Percentiles rank a stretch among this genome's conserved stretches.
Evolutionary conservation across 2,797 vertebrate species (phyloP).

Genomic region (Chromobotia macracanthus): DNA sequence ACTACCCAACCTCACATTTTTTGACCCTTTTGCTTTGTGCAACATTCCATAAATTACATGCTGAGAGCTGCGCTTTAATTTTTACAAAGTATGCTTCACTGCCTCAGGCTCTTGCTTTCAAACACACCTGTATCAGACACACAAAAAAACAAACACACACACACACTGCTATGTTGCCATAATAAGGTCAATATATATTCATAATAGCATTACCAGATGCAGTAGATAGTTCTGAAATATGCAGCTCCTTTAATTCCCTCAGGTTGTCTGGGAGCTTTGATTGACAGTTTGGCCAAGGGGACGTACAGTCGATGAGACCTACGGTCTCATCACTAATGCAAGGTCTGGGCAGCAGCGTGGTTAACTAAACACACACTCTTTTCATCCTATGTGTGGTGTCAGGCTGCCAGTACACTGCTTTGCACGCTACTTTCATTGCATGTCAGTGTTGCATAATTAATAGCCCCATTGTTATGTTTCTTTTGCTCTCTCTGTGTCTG

Average conservation of each 20-base stretch:
- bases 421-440: slow-evolving; percentile 62
- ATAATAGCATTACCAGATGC: slow-evolving; percentile 78
- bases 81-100: slow-evolving; percentile 77
- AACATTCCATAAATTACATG: slow-evolving; percentile 78
- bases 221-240: slow-evolving; percentile 72
- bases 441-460: slow-evolving; percentile 71
- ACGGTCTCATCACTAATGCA: slow-evolving; percentile 75
- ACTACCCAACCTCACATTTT: slow-evolving; percentile 59
- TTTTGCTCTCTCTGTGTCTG: slow-evolving; percentile 8
- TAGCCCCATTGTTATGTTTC: slow-evolving; percentile 58
- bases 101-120: slow-evolving; percentile 68
- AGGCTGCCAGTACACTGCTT: slow-evolving; percentile 65
- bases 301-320: slow-evolving; percentile 50
- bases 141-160: slow-evolving; percentile 13
- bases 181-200: slow-evolving; percentile 86
- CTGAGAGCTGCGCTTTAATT: slow-evolving; percentile 81
- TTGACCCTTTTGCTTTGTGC: slow-evolving; percentile 63
- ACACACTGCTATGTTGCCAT: slow-evolving; percentile 75
- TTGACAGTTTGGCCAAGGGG: slow-evolving; percentile 60
- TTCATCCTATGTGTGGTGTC: slow-evolving; percentile 69
- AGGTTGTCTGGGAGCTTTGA: slow-evolving; percentile 61
- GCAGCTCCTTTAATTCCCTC: slow-evolving; percentile 64
- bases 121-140: slow-evolving; percentile 1
- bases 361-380: slow-evolving; percentile 76
- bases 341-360: slow-evolving; percentile 73